Evolutionary conservation across 1,140 invertebrate species (phyloP).

Genomic region (Drosophila kanapiae): DNA sequence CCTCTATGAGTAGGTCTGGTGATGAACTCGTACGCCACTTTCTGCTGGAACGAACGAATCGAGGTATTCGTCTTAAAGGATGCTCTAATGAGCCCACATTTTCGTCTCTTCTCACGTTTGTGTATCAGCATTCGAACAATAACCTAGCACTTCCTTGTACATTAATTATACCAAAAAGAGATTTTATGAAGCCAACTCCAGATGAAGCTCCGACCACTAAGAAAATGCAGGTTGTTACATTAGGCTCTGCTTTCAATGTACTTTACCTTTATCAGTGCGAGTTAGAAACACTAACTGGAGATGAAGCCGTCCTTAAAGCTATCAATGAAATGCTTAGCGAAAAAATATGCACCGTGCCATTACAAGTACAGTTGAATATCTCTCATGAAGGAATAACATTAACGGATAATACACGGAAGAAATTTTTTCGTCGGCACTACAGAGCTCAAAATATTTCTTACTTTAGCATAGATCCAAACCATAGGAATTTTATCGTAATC

Average conservation of each 20-base stretch:
- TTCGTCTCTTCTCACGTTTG: constrained; percentile 96
- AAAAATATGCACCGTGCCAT: constrained; percentile 87
- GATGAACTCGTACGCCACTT: constrained; percentile 98
- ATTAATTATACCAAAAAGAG: constrained; percentile 92
- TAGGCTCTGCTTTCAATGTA: constrained; percentile 96
- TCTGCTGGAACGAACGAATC: constrained; percentile 97
- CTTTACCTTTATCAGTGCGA: constrained; percentile 95
- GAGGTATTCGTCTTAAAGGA: constrained; percentile 97
- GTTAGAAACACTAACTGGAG: constrained; percentile 97
- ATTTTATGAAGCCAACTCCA: constrained; percentile 18
- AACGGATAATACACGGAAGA: constrained; percentile 95
- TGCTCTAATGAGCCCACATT: constrained; percentile 99
- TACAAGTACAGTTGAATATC: constrained; percentile 97
- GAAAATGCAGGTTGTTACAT: constrained; percentile 84
- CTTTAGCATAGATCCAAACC: constrained; percentile 96
- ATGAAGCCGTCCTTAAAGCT: constrained; percentile 95
- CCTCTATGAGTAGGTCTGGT: constrained; percentile 85
- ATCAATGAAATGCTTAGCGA: constrained; percentile 89
- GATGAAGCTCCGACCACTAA: constrained; percentile 44
- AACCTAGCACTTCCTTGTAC: constrained; percentile 96
- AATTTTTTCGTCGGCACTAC: constrained; percentile 93
- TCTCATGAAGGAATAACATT: constrained; percentile 96
- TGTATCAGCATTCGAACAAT: constrained; percentile 99
- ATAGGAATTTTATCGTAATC: constrained; percentile 89
- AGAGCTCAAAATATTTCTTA: constrained; percentile 94